Evolutionary conservation across 2,113 vertebrate species (phyloP), one percentile per base, ranked within the genome.

Genomic region (Echinops telfairi): DNA sequence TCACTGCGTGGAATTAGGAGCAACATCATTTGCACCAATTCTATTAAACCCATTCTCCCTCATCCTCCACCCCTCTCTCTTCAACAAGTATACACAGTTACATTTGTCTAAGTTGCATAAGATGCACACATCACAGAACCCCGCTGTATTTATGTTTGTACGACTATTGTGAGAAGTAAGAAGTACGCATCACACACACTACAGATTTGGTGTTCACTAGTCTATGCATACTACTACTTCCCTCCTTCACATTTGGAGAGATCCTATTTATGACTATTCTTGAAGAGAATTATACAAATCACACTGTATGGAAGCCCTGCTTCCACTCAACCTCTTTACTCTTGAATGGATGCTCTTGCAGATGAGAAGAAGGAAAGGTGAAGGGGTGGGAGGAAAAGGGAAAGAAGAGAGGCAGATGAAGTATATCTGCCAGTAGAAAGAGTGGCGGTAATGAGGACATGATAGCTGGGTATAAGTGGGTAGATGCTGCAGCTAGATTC

Each of bases 271-370:
- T 83, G 43, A 75, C 23, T 16, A 15, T 17, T 33, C 38, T 73
- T 47, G 1, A 43, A 85, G 57, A 89, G 43, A 78, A 80, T 83
- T 20, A 78, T 66, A 78, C 33, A 93, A 86, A 47, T 77, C 27
- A 78, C 17, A 12, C 29, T 58, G 25, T 38, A 4, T n/a, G 40
- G 53, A 38, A 62, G 75, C n/a, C 29, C 40, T 29, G 25, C 22
- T 15, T 15, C 87, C 36, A 38, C 80, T 0, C 25, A 81, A 10
- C 16, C 47, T 12, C 47, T 53, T 11, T 53, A 53, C 47, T 53
- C 47, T 86, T 62, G 25, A 92, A 68, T 77, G 33, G 90, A 73
- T 80, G 31, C 8, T 40, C 70, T 73, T 77, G 47, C 66, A 84
- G 84, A 31, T 75, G 75, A 77, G 15, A 84, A 80, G 76, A 79